Conservation (phyloP, 2,888 invertebrate species). For the Drosophila picticornis region DNA sequence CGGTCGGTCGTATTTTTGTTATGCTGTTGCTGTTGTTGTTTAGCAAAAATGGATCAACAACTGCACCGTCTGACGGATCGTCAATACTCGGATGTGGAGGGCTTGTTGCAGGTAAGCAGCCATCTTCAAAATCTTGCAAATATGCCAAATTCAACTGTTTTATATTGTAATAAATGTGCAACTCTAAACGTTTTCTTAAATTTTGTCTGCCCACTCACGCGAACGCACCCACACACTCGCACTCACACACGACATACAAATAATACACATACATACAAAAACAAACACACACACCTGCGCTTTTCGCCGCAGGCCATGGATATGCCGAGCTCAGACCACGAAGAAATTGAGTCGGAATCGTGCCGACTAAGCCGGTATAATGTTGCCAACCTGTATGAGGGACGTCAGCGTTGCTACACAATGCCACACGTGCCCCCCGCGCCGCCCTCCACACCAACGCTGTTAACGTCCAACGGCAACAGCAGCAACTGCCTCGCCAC, state of each 20-base stretch:
- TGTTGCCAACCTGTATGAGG: slow-evolving; percentile 70
- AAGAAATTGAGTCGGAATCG: slow-evolving; percentile 69
- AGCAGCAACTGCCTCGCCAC: slow-evolving; percentile 47
- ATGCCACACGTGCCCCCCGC: slow-evolving; percentile 82
- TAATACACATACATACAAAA: slow-evolving; percentile 29
- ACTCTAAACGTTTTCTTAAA: slow-evolving; percentile 37
- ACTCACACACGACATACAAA: slow-evolving; percentile 47
- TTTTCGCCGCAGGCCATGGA: slow-evolving; percentile 66
- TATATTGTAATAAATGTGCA: slow-evolving; percentile 45
- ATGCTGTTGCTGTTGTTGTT: slow-evolving; percentile 59
- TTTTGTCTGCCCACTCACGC: slow-evolving; percentile 62
- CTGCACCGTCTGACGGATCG: slow-evolving; percentile 76
- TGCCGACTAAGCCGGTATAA: slow-evolving; percentile 73
- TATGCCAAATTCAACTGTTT: slow-evolving; percentile 13
- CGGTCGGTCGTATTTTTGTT: slow-evolving; percentile 57
- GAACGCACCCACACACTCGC: slow-evolving; percentile 71
- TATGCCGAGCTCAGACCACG: slow-evolving; percentile 73
- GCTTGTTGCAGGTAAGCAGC: slow-evolving; percentile 65
- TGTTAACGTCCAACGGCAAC: slow-evolving; percentile 76
- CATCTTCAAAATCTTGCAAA: slow-evolving; percentile 18
- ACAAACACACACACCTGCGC: slow-evolving; percentile 29
- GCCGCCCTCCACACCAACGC: slow-evolving; percentile 82
- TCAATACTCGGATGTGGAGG: slow-evolving; percentile 74
- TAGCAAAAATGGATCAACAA: slow-evolving; percentile 74
- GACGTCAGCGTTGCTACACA: slow-evolving; percentile 80